These are phyloP conservation scores for Monoplex corrugatus DNA, from an alignment of 2,888 invertebrate species.

Conservation along the genomic window DNA sequence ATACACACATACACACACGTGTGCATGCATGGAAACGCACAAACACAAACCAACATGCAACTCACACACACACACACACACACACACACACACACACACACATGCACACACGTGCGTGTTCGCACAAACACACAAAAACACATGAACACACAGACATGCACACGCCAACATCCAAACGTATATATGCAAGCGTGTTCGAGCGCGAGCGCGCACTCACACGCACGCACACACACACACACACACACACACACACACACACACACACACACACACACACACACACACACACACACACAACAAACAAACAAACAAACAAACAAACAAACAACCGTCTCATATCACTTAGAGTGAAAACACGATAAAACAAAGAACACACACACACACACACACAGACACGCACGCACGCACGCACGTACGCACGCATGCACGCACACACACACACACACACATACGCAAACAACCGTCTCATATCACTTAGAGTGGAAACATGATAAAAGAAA, in stretches of 20 bases:
- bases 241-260: neutral
- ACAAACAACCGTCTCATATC: too few relatives aligned
- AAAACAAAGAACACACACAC: too few relatives aligned
- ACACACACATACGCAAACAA: neutral
- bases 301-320: too few relatives aligned
- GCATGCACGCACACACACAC: neutral
- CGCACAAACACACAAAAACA: neutral
- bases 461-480: too few relatives aligned
- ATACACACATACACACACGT: slow-evolving; percentile 18
- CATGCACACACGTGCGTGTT: neutral
- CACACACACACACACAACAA: too few relatives aligned
- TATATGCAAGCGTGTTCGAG: neutral
- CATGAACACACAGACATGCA: neutral
- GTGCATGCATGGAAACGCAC: neutral
- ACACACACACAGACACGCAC: neutral
- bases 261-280: neutral
- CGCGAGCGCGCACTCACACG: neutral
- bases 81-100: neutral
- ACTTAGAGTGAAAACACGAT: too few relatives aligned
- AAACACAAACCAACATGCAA: neutral
- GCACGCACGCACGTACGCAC: neutral
- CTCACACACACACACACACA: neutral
- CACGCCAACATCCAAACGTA: neutral
- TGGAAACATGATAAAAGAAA: too few relatives aligned
- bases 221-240: neutral